Percentiles rank a stretch among this genome's conserved stretches.
Conservation (phyloP, 2,888 invertebrate genomes). For the Clepsis dumicolana region DNA sequence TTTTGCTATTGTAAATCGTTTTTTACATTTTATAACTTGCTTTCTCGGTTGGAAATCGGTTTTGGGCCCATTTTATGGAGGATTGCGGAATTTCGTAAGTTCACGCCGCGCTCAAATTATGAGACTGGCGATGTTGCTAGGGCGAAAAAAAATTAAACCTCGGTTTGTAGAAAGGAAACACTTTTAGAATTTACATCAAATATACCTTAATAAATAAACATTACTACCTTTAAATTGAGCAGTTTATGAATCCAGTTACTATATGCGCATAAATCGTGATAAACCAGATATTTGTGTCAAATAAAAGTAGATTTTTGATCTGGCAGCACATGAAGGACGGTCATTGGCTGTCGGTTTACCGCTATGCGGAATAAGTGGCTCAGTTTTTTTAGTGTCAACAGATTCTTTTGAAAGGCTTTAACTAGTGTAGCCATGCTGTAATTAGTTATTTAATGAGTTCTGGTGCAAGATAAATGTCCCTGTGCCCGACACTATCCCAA, state of each 20-base stretch:
- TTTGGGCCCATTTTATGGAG: conserved; percentile 63
- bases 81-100: conserved; percentile 53
- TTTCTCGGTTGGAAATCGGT: conserved; percentile 59
- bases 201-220: not conserved
- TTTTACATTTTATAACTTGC: conserved; percentile 62
- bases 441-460: no score
- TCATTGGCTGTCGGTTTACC: conserved; percentile 66
- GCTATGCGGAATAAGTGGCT: conserved; percentile 68
- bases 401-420: conserved; percentile 45
- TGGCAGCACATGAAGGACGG: conserved; percentile 63
- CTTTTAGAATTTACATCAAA: not conserved
- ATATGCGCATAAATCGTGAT: not conserved
- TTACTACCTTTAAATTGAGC: not conserved
- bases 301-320: conserved; percentile 41
- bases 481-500: no score
- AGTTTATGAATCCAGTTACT: not conserved
- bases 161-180: not conserved
- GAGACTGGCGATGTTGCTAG: conserved; percentile 66
- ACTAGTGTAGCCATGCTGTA: not conserved
- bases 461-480: no score
- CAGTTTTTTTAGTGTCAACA: conserved; percentile 42
- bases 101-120: conserved; percentile 63
- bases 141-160: conserved; percentile 36
- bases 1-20: conserved; percentile 56
- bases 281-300: conserved; percentile 13